A percentile compares a stretch with the other conserved stretches of the same genome.
These are phyloP conservation scores for Mongoloraphidia duomilia DNA, from an alignment of 2,888 invertebrate species.

Conservation along the genomic window DNA sequence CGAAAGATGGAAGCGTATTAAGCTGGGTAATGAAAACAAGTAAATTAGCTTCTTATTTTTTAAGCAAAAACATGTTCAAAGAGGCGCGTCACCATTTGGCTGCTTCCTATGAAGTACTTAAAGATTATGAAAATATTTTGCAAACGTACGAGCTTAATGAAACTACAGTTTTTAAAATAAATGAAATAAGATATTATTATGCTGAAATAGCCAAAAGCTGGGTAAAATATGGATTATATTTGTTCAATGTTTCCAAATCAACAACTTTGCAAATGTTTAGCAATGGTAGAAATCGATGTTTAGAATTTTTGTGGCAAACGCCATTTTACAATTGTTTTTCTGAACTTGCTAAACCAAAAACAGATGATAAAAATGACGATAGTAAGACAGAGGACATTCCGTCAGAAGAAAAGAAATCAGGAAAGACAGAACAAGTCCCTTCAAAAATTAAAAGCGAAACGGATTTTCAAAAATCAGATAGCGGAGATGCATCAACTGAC, in stretches of 20 bases:
- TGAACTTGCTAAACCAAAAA: background rate
- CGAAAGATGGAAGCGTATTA: slow-evolving; percentile 40
- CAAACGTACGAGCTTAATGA: too few species aligned
- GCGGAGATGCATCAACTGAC: slow-evolving; percentile 1
- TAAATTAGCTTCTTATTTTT: slow-evolving; percentile 37
- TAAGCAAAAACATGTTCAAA: slow-evolving; percentile 20
- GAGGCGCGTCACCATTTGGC: slow-evolving; percentile 50
- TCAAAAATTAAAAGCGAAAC: background rate
- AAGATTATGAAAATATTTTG: slow-evolving; percentile 11
- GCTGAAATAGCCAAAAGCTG: slow-evolving; percentile 36
- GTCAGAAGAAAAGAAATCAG: too few species aligned
- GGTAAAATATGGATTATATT: slow-evolving; percentile 43
- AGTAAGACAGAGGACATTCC: background rate
- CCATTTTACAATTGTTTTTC: slow-evolving; percentile 5
- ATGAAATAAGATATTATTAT: too few species aligned
- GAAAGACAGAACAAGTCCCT: slow-evolving; percentile 1
- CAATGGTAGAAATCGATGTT: slow-evolving; percentile 14
- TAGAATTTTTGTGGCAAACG: slow-evolving; percentile 11
- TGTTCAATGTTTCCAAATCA: slow-evolving; percentile 41
- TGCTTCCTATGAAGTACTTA: slow-evolving; percentile 41
- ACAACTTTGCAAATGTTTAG: slow-evolving; percentile 22
- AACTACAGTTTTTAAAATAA: too few species aligned
- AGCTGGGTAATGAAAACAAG: slow-evolving; percentile 41
- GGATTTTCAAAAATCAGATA: too few species aligned
- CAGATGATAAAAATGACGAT: background rate